These are phyloP conservation scores for Oxystoma pomonae DNA, from an alignment of 2,888 invertebrate species.

Conservation along the genomic window DNA sequence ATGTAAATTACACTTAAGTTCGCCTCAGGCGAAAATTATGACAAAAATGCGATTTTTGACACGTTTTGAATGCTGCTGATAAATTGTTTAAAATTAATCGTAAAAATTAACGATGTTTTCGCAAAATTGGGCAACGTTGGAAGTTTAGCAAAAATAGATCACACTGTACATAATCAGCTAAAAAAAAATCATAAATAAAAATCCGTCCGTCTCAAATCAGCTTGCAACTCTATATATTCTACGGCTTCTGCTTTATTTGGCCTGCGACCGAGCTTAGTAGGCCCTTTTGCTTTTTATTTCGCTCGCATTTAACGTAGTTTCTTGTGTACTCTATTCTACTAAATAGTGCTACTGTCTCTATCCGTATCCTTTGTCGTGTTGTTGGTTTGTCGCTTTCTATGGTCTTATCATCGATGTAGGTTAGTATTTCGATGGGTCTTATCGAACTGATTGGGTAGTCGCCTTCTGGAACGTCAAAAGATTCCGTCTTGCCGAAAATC, in stretches of 20 bases:
- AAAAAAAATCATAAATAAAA: conserved; percentile 27
- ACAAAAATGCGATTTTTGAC: no score
- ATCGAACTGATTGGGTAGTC: neutral
- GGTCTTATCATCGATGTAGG: no score
- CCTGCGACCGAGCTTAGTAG: conserved; percentile 5
- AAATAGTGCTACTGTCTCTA: conserved; percentile 7
- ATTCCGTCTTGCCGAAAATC: conserved; percentile 32
- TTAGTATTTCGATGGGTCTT: no score
- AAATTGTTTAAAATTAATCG: no score
- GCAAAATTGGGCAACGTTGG: no score
- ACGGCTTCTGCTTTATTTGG: conserved; percentile 5
- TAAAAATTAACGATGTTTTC: no score
- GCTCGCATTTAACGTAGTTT: conserved; percentile 12
- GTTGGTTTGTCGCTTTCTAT: neutral
- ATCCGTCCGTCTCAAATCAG: conserved; percentile 12
- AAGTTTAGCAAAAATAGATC: no score
- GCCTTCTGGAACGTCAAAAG: neutral
- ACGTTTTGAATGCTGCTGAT: no score
- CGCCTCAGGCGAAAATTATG: no score
- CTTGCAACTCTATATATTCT: conserved; percentile 3
- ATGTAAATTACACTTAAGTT: no score
- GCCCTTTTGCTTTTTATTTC: conserved; percentile 8
- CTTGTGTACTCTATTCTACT: conserved; percentile 7
- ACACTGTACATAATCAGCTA: no score
- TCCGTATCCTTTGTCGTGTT: conserved; percentile 7